A percentile compares a stretch with the other conserved stretches of the same genome.
These are phyloP conservation scores for Aporrectodea caliginosa DNA, from an alignment of 1,140 invertebrate species.

Conservation along the genomic window DNA sequence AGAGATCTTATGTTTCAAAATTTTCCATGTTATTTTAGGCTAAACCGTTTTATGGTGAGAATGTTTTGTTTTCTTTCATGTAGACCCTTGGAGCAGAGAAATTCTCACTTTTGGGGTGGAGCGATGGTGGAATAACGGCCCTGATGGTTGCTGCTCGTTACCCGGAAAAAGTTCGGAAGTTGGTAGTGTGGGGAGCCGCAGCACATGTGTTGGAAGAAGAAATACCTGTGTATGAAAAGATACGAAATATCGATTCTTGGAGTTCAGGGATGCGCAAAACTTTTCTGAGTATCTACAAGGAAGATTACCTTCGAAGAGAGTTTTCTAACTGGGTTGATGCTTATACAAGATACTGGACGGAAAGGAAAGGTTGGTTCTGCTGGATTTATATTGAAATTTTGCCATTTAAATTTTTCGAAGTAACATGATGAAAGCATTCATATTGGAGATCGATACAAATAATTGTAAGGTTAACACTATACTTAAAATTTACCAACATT, in stretches of 20 bases:
- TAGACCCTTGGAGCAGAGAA: slow-evolving; percentile 64
- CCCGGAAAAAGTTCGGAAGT: slow-evolving; percentile 65
- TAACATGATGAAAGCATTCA: no score
- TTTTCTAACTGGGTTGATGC: slow-evolving; percentile 73
- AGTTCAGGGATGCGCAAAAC: slow-evolving; percentile 72
- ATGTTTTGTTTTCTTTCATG: slow-evolving; percentile 36
- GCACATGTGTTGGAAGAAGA: slow-evolving; percentile 70
- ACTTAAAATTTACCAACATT: no score
- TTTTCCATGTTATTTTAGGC: no score
- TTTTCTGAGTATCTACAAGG: slow-evolving; percentile 71
- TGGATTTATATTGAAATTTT: no score
- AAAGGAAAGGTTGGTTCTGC: slow-evolving; percentile 44
- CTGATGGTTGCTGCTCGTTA: slow-evolving; percentile 70
- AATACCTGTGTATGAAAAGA: slow-evolving; percentile 35
- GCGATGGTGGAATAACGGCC: slow-evolving; percentile 77
- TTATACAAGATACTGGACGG: slow-evolving; percentile 36
- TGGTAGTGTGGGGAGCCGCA: slow-evolving; percentile 75
- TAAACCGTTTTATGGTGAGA: no score
- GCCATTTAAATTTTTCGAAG: no score
- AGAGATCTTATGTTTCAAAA: no score
- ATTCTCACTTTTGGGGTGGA: slow-evolving; percentile 81
- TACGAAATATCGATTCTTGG: slow-evolving; percentile 72
- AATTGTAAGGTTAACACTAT: no score
- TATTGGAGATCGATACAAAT: no score
- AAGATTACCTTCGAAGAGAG: slow-evolving; percentile 65